These are phyloP conservation scores for Diabrotica balteata DNA, from an alignment of 2,888 invertebrate genomes.

Conservation along the genomic window DNA sequence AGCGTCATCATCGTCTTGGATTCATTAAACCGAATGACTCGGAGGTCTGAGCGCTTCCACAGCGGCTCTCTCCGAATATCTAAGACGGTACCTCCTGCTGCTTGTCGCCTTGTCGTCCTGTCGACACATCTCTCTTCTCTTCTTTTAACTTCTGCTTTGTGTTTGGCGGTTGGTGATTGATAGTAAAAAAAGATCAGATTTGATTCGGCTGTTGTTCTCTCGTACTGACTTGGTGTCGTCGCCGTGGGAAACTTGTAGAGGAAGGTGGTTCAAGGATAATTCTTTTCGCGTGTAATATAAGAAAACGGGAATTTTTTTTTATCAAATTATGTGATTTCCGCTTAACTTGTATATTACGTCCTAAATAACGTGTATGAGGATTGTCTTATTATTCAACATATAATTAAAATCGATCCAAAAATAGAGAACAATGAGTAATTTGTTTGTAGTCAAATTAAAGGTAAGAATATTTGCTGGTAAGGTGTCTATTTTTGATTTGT, in stretches of 20 bases:
- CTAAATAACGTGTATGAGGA: too few species aligned
- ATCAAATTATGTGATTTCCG: too few species aligned
- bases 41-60: slow-evolving; percentile 27
- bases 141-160: slow-evolving; percentile 17
- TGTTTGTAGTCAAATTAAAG: too few species aligned
- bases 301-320: too few species aligned
- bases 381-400: too few species aligned
- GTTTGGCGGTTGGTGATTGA: slow-evolving; percentile 14
- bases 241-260: not conserved
- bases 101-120: slow-evolving; percentile 40
- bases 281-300: too few species aligned
- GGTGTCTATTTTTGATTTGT: too few species aligned
- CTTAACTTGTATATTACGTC: too few species aligned
- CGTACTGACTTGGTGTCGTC: not conserved
- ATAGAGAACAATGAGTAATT: too few species aligned
- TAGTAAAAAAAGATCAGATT: slow-evolving; percentile 14
- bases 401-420: too few species aligned
- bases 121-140: slow-evolving; percentile 35
- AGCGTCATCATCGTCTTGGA: slow-evolving; percentile 54
- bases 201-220: slow-evolving; percentile 1
- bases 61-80: slow-evolving; percentile 22
- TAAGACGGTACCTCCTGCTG: slow-evolving; percentile 26
- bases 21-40: slow-evolving; percentile 59
- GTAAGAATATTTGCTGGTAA: too few species aligned
- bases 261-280: not conserved